Percentiles rank a stretch among this genome's conserved stretches.
Conservation (phyloP, 2,113 vertebrate genomes). For the Pontoporia blainvillei region DNA sequence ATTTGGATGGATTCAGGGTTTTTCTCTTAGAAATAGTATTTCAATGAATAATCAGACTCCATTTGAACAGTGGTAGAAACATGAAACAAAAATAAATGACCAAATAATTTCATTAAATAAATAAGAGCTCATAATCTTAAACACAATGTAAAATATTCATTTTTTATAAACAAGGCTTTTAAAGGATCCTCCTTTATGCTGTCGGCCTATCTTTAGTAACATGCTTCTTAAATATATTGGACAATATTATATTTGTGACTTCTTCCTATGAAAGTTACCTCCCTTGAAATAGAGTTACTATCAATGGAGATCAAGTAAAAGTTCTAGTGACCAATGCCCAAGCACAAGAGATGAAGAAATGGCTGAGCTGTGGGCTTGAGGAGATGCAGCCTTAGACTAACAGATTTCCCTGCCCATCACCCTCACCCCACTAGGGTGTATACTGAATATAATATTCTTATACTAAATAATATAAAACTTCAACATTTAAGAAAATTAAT, state of each 20-base stretch:
- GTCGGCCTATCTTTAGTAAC: background rate
- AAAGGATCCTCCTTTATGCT: background rate
- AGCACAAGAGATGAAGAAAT: background rate
- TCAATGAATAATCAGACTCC: background rate
- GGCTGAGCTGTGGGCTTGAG: background rate
- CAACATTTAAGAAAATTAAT: background rate
- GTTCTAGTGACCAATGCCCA: background rate
- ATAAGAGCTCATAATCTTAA: background rate
- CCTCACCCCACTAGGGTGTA: fast-evolving
- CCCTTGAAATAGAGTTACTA: background rate
- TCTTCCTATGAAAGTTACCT: background rate
- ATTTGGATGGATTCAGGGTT: background rate
- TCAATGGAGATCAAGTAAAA: background rate
- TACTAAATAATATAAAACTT: background rate
- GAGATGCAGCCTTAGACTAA: background rate
- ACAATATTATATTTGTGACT: background rate
- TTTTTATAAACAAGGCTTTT: background rate
- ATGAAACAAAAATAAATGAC: background rate
- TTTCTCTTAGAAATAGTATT: background rate
- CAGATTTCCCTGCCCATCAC: background rate
- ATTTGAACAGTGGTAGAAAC: constrained; percentile 10
- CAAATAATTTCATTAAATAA: background rate
- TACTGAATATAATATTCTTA: background rate
- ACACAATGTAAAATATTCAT: background rate
- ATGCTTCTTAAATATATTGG: background rate